Evolutionary conservation across 1,140 invertebrate species (phyloP).

Genomic region (Cotesia typhae): DNA sequence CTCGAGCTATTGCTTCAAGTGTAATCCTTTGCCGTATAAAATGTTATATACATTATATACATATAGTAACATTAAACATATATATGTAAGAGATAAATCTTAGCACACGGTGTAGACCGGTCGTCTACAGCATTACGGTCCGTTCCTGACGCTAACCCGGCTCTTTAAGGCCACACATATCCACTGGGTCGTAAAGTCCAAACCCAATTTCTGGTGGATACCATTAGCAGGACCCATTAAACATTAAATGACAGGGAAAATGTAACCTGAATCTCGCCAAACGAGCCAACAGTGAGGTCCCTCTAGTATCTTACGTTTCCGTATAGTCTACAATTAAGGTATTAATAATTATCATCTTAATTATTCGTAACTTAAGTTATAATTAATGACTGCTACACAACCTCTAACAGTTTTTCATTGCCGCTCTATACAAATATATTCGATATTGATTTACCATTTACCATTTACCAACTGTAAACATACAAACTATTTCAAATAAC

Average conservation of each 20-base stretch:
- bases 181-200: conserved; percentile 41
- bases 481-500: no score
- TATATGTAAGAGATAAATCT: conserved; percentile 30
- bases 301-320: neutral
- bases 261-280: conserved; percentile 42
- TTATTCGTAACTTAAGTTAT: neutral
- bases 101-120: conserved; percentile 33
- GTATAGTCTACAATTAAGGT: conserved; percentile 15
- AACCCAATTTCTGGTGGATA: conserved; percentile 44
- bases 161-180: conserved; percentile 40
- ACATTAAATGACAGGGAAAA: conserved; percentile 46
- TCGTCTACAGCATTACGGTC: conserved; percentile 41
- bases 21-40: conserved; percentile 34
- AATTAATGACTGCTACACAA: no score
- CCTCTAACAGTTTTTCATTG: no score
- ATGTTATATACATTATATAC: conserved; percentile 17
- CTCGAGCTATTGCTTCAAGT: conserved; percentile 27
- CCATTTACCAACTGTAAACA: no score
- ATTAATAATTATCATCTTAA: conserved; percentile 20
- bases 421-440: no score
- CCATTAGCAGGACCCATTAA: conserved; percentile 45
- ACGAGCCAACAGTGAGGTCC: conserved; percentile 27
- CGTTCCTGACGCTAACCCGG: conserved; percentile 28
- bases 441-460: no score
- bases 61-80: neutral